Evolutionary conservation across 2,113 vertebrate species (phyloP), one percentile per base, ranked within the genome.

Genomic region (Damaliscus lunatus): DNA sequence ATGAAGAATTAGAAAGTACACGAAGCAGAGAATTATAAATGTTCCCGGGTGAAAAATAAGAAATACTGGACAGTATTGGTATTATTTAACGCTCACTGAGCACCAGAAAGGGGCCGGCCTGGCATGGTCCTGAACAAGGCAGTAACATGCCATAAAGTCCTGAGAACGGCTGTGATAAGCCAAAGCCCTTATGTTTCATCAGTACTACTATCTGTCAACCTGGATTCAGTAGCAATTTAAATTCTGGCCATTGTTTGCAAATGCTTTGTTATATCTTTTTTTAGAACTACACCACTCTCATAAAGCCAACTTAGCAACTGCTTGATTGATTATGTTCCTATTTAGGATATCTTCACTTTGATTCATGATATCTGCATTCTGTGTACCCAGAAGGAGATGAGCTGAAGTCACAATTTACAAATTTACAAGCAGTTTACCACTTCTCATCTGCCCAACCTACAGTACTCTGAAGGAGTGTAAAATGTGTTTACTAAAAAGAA

Each of bases 1-100:
- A 85, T 95, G 94, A 98, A 88, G 97, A 98, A 97, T 98, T 97
- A 98, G 82, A 94, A 97, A 97, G 17, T 62, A 88, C 77, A 86
- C 7, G 88, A 88, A 94, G 92, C 95, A 88, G 50, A 96, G 85
- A 77, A 94, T 97, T 95, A 94, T 93, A 95, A 95, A 97, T 97
- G 97, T 95, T 91, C 53, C 50, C 0, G 0, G 50, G 43, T 95
- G 52, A 85, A 94, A 93, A 96, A 74, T 77, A 92, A 95, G 88
- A 90, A 91, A 67, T 27, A 60, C 59, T 86, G 93, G 85, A 93
- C 59, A 92, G n/a, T 19, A 36, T 52, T 86, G 59, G 33, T 94
- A 52, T 93, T 96, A 91, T 83, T 92, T 95, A 98, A 95, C 2
- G 62, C 40, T 89, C 67, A 27, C 55, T 33, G 71, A 78, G 88